Evolutionary conservation across 2,888 invertebrate genomes (phyloP), one percentile per base, ranked within the genome.

Genomic region (Cantharis rufa): DNA sequence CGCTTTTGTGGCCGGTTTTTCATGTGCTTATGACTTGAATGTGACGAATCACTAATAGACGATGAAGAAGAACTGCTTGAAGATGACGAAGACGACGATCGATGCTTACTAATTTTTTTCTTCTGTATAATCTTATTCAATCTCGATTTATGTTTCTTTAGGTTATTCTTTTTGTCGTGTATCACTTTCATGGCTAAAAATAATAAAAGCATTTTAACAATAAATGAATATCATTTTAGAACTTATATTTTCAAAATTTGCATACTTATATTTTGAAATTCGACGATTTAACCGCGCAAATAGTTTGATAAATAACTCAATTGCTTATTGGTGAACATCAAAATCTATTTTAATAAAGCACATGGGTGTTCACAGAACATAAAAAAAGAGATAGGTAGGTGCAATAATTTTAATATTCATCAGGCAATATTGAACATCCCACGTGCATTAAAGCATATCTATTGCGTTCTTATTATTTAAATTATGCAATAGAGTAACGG

Each of bases 41-140:
- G 24, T 27, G 74, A 72, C 24, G 77, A 72, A 70, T 18, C 16
- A 61, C 69, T 48, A 1, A 48, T n/a, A 13, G 66, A 72, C 15
- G 66, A 48, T 15, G 72, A 64, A 27, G 63, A 28, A 7, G 61
- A 72, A 61, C 69, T 76, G 15, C 68, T 64, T 10, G 72, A 74
- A 18, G 62, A 71, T 11, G 71, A 74, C 7, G 71, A 74, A 7
- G 48, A 48, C n/a, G 48, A 48, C n/a, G 48, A 48, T n/a, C 48
- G 48, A 48, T n/a, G 48, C 9, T 48, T 48, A n/a, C 9, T 48
- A 13, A 48, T n/a, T n/a, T 48, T 48, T 48, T 48, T 48, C 48
- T 48, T 48, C n/a, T 48, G n/a, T 1, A 7, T 5, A n/a, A n/a
- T 48, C 2, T 48, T 48, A 48, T n/a, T 7, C 48, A 48, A n/a